Evolutionary conservation across 1,140 invertebrate genomes (phyloP).

Genomic region (Eumaeus atala): DNA sequence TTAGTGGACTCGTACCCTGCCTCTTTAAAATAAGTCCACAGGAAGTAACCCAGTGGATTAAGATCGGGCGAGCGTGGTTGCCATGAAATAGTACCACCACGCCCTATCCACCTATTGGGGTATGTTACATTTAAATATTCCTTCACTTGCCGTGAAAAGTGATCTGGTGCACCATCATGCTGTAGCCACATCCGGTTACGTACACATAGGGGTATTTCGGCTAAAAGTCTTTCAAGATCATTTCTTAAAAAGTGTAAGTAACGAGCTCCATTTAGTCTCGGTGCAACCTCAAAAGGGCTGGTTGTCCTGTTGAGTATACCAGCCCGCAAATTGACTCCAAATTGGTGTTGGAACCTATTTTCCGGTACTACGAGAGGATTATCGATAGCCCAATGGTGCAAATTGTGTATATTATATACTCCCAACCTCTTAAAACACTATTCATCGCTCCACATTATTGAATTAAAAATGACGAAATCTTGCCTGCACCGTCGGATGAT

Average conservation of each 20-base stretch:
- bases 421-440: not conserved
- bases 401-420: not conserved
- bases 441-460: not conserved
- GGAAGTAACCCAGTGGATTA: too few relatives aligned
- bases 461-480: not conserved
- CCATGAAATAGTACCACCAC: too few relatives aligned
- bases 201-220: not conserved
- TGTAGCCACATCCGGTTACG: too few relatives aligned
- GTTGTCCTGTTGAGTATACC: not conserved
- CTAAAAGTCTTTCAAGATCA: not conserved
- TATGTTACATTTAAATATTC: too few relatives aligned
- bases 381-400: not conserved
- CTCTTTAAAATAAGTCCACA: too few relatives aligned
- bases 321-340: not conserved
- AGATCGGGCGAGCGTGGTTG: too few relatives aligned
- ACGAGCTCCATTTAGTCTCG: not conserved
- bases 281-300: not conserved
- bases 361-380: not conserved
- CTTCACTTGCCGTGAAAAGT: too few relatives aligned
- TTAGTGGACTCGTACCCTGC: too few relatives aligned
- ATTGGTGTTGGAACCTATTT: not conserved
- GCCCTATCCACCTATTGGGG: too few relatives aligned
- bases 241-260: not conserved
- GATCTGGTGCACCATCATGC: too few relatives aligned
- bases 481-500: not conserved